Base-by-base conservation (phyloP, 2,888 invertebrate genomes). In the Helleia helle region DNA sequence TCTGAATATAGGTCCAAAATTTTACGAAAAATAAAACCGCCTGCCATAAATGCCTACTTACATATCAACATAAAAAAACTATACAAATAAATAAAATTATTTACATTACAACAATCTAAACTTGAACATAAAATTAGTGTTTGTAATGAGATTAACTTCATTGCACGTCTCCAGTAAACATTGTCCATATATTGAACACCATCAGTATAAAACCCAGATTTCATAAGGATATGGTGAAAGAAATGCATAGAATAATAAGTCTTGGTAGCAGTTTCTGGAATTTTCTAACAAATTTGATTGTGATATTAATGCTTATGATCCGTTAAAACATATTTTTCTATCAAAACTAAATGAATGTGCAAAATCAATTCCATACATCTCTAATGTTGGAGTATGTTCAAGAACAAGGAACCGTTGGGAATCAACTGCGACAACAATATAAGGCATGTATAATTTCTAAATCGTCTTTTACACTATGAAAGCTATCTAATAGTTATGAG, bases 71-170 rank as follows among this genome's bases (percentile, higher is more conserved):
- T 12, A 12, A 34, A 22, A 13, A 18, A 28, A 4, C 18, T 34
- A 12, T 34, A 34, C 34, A 34, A 34, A 34, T 34, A 34, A 34
- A 34, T 34, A 34, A 34, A 22, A 34, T 11, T 34, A 34, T 34
- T 12, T 34, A 34, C 34, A 34, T 22, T 18, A 34, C 15, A 31
- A 18, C 31, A 17, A 22, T 34, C 34, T 34, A 7, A 34, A 34
- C 34, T 17, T 18, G 34, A 34, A 18, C 22, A 9, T 22, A 34
- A 30, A 30, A 30, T 29, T n/a, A n/a, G 14, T 5, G 18, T 34
- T 18, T 34, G 12, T 6, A 29, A 29, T 34, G 22, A 34, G 12
- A 34, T 34, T 22, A 12, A 34, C 18, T 34, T 30, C 30, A 30
- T 30, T 34, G 34, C 34, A 34, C 34, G 11, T 34, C 13, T 2